Evolutionary conservation across 2,888 invertebrate species (phyloP), one percentile per base, ranked within the genome.

Genomic region (Selenia dentaria): DNA sequence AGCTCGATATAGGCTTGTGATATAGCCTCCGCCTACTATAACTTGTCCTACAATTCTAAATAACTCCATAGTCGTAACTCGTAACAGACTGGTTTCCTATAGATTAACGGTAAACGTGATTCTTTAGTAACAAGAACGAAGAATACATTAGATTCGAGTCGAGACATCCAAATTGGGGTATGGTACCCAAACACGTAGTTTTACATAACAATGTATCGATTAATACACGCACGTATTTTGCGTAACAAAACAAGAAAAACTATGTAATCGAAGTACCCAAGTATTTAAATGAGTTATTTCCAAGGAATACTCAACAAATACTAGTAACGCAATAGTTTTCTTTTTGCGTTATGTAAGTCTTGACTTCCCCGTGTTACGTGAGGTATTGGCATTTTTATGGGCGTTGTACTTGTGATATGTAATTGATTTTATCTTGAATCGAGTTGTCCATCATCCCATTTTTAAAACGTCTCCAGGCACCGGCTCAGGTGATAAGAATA

Each of bases 351-450:
- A 33, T 49, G 49, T 54, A 51, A 28, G 42, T 28, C 10, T 26
- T 41, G 11, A 44, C 44, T 57, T 54, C 57, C 41, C 42, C 16
- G 8, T 28, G 35, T 52, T 57, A 51, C 51, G 56, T 49, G 43
- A 16, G 20, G 12, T 39, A 40, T 34, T 39, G 44, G 34, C 49
- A 50, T 43, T 37, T 46, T 25, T 16, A 18, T 25, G 25, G 25
- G 25, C 10, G 10, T 3, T 28, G n/a, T 26, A n/a, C 26, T 11
- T 3, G 25, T 25, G 9, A 3, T 10, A 5, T 3, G 28, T 28
- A 6, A 13, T 24, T 24, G 24, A n/a, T n/a, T n/a, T n/a, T n/a
- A n/a, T n/a, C n/a, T n/a, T n/a, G n/a, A n/a, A n/a, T n/a, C n/a
- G n/a, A n/a, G n/a, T n/a, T n/a, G n/a, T n/a, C n/a, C n/a, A n/a